Evolutionary conservation across 2,113 vertebrate genomes (phyloP).

Genomic region (Sander lucioperca): DNA sequence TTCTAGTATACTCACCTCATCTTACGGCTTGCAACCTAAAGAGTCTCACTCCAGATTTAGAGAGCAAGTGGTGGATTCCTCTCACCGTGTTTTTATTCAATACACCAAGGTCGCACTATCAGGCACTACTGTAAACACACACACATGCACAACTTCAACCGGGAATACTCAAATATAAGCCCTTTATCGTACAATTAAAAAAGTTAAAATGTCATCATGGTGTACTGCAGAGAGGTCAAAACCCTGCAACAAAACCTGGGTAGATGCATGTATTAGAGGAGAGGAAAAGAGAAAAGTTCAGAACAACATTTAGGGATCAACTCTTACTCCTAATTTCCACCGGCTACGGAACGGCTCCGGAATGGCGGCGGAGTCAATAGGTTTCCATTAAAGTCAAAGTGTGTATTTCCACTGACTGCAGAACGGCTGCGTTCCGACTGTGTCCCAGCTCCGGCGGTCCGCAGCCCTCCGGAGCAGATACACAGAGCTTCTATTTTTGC

Average conservation of each 20-base stretch:
- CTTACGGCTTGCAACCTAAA: conserved; percentile 15
- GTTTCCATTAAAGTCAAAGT: too few species aligned
- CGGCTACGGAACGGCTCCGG: too few species aligned
- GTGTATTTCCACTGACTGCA: too few species aligned
- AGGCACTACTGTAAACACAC: background rate
- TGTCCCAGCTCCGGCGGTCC: too few species aligned
- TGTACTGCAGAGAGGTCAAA: background rate
- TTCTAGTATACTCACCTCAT: conserved; percentile 39
- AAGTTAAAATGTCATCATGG: background rate
- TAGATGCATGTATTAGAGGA: background rate
- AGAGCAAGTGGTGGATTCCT: background rate
- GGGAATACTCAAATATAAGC: background rate
- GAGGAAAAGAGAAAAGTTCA: background rate
- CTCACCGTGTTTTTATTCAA: conserved; percentile 18
- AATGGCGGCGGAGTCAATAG: too few species aligned
- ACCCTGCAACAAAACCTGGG: background rate
- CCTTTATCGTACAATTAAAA: background rate
- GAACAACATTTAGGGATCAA: background rate
- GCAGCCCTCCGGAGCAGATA: too few species aligned
- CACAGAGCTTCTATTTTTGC: too few species aligned
- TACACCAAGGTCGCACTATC: background rate
- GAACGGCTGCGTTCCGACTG: too few species aligned
- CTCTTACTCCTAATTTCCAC: background rate
- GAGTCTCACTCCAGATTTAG: background rate
- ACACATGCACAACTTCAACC: background rate